Evolutionary conservation across 2,113 vertebrate genomes (phyloP).

Genomic region (Heterocephalus glaber): DNA sequence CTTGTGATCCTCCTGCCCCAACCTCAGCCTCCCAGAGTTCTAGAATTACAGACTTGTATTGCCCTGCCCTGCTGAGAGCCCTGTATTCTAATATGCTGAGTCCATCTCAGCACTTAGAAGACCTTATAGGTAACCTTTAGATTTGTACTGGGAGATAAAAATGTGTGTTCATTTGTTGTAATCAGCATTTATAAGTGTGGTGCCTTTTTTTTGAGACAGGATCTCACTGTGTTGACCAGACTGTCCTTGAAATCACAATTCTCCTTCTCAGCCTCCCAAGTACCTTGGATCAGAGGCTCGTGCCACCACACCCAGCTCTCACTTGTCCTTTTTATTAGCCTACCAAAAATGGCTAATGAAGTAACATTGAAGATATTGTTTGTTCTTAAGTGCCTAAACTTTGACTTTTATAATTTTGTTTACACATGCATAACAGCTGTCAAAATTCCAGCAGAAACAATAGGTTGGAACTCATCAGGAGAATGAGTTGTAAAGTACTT

Average conservation of each 20-base stretch:
- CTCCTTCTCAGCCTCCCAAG: not conserved
- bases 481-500: not conserved
- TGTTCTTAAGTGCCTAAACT: not conserved
- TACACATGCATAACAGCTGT: not conserved
- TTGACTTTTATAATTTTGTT: not conserved
- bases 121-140: not conserved
- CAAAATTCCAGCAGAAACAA: not conserved
- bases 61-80: not conserved
- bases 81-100: accelerated
- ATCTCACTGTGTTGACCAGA: not conserved
- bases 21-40: not conserved
- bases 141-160: not conserved
- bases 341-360: not conserved
- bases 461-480: not conserved
- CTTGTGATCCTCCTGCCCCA: not conserved
- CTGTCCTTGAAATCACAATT: not conserved
- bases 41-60: not conserved
- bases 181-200: not conserved
- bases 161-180: not conserved
- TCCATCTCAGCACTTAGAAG: not conserved
- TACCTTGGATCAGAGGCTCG: not conserved
- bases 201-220: not conserved
- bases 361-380: not conserved
- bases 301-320: not conserved
- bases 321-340: not conserved